Evolutionary conservation across 1,140 invertebrate genomes (phyloP), one percentile per base, ranked within the genome.

Genomic region (Aphidius gifuensis): DNA sequence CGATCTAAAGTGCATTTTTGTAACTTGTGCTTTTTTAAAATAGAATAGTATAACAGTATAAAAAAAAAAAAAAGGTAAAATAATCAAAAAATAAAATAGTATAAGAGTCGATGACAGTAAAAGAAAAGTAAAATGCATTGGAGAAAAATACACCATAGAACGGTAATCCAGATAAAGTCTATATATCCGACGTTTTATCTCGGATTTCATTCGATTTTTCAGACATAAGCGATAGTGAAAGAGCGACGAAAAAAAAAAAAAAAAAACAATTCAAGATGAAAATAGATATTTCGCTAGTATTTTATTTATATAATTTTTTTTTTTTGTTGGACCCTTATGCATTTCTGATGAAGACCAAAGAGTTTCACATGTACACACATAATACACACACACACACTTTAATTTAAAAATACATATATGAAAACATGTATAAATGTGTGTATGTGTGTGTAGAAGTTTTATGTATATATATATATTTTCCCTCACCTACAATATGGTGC

Each of bases 311-410:
- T 16, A 16, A 16, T 40, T 23, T 16, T 49, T 45, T 65, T 70
- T 68, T 66, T 59, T 59, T 60, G 16, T 55, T 5, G 11, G n/a
- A 74, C 75, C 66, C 70, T 72, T 71, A 79, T 80, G 74, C 76
- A 80, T 80, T 79, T 79, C 77, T 77, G 77, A 79, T 78, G 76
- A 80, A 79, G 70, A 69, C 62, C 68, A 16, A 5, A 38, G 23
- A 3, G 23, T 32, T 32, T 32, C 4, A 32, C 23, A 32, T 32
- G 2, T 32, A n/a, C n/a, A n/a, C n/a, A n/a, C n/a, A 16, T 16
- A 16, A 32, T 32, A 32, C 4, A 32, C 23, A 32, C 4, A 32
- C 23, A 32, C 23, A 32, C 4, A 3, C 4, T 32, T 32, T 32
- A 32, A 32, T 4, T 32, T 3, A 32, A 32, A 32, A 32, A 32